Conservation (phyloP, 2,888 invertebrate species). For the Caprella mutica region DNA sequence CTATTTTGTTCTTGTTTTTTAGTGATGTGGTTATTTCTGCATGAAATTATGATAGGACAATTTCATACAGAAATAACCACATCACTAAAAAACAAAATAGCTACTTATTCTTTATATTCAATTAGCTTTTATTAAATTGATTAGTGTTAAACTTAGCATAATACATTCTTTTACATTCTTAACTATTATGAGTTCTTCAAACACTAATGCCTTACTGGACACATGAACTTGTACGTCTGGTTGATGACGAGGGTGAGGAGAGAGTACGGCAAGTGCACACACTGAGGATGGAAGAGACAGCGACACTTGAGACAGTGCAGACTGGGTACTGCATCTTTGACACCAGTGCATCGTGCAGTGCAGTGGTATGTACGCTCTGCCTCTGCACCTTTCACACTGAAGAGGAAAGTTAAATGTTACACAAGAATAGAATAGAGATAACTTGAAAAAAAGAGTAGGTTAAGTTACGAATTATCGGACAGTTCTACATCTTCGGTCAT, state of each 20-base stretch:
- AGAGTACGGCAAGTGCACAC: slow-evolving; percentile 18
- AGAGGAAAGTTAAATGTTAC: not conserved
- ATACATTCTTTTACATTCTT: too few species aligned
- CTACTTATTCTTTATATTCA: too few species aligned
- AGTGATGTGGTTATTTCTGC: too few species aligned
- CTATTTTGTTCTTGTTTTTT: too few species aligned
- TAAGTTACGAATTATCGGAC: slow-evolving; percentile 3
- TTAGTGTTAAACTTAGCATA: too few species aligned
- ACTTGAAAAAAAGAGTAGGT: slow-evolving; percentile 7
- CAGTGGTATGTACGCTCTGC: slow-evolving; percentile 24
- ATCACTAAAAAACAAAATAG: too few species aligned
- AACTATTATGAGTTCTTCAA: not conserved
- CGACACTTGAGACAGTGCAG: slow-evolving; percentile 31
- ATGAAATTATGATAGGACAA: too few species aligned
- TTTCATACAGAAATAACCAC: too few species aligned
- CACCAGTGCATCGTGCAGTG: slow-evolving; percentile 20
- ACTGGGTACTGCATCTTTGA: slow-evolving; percentile 22
- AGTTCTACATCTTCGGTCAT: too few species aligned
- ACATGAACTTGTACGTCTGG: slow-evolving; percentile 23
- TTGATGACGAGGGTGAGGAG: slow-evolving; percentile 17
- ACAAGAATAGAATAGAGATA: not conserved
- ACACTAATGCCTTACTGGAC: slow-evolving; percentile 26
- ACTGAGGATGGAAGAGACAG: slow-evolving; percentile 30
- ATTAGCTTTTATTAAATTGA: too few species aligned
- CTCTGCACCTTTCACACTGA: slow-evolving; percentile 15